Base-by-base conservation (phyloP, 2,113 vertebrate species). In the Eulacestoma nigropectus region DNA sequence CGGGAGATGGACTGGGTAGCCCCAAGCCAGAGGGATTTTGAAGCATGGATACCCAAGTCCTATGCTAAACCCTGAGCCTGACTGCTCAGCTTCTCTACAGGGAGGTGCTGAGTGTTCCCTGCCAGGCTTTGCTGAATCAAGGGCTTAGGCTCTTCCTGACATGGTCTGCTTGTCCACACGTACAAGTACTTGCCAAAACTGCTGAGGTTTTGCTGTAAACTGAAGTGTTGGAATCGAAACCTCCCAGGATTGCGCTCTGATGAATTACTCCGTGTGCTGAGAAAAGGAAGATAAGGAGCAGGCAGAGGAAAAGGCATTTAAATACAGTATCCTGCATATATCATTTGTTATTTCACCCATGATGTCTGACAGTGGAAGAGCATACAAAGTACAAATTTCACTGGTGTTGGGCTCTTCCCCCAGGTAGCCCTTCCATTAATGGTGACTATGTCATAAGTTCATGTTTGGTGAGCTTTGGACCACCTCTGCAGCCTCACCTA, bases 41-140 rank as follows among this genome's bases (percentile, higher is more conserved):
- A 44, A 77, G 50, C 33, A n/a, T 3, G 13, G 52, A 5, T 37
- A 29, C 22, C 9, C 16, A 19, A 52, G 33, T 33, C 42, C 46
- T 69, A 0, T 4, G 8, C 30, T 42, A 33, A 39, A 65, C 13
- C 23, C n/a, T 33, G 55, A 65, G 37, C 18, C 30, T 30, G 20
- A 7, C 41, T 46, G 35, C 56, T 93, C 0, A 0, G 50, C n/a
- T 42, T 37, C 59, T 46, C 29, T 33, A 2, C 6, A 21, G 53
- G 53, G 46, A 59, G 22, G 30, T 52, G 53, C 37, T 56, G 22
- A 46, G 16, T 0, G 0, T 59, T 50, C 57, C 52, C 27, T 62
- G 55, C 33, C 11, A 3, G 46, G 50, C 37, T 91, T 87, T 76
- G 37, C 65, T 67, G 7, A 87, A 11, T 67, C 29, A 39, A 47